Percentiles rank a stretch among this genome's conserved stretches.
phyloP scores from a whole-genome alignment of 64 coral and sea anemone genomes.

The Dendrophyllia cribrosa region DNA sequence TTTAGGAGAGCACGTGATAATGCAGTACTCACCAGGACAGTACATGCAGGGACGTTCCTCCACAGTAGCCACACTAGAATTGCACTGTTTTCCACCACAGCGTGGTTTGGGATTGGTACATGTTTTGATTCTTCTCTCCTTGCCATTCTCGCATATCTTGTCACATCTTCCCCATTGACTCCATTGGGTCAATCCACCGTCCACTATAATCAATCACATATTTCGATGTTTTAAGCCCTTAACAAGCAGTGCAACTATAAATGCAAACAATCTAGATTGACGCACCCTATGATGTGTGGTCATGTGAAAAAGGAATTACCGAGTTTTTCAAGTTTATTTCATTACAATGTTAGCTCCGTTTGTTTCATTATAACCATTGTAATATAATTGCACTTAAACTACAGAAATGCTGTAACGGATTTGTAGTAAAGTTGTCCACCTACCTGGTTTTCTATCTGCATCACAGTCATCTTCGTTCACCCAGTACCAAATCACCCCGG shows the following conservation, averaged over 20 bases:
- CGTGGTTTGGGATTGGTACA: slow-evolving; percentile 46
- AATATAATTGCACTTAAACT: no score
- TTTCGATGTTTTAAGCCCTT: no score
- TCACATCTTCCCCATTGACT: slow-evolving; percentile 10
- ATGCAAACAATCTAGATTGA: no score
- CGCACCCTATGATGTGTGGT: no score
- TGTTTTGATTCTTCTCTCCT: neutral
- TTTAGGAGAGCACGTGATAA: no score
- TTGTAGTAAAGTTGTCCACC: neutral
- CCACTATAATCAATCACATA: neutral
- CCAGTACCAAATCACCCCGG: slow-evolving; percentile 88
- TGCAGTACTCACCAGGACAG: slow-evolving; percentile 32
- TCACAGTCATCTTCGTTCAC: slow-evolving; percentile 91
- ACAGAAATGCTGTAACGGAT: no score
- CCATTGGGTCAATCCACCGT: slow-evolving; percentile 44
- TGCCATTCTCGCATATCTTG: neutral
- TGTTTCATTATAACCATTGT: no score
- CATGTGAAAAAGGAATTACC: no score
- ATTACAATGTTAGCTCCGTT: no score
- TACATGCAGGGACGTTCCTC: neutral
- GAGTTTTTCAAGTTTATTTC: no score
- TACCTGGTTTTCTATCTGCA: slow-evolving; percentile 70
- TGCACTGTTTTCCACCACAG: slow-evolving; percentile 37
- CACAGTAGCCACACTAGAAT: neutral
- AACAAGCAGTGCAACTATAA: no score